Base-by-base conservation (phyloP, 30 jellyfish, hydroid and myxozoan species). In the Cassiopea andromeda region DNA sequence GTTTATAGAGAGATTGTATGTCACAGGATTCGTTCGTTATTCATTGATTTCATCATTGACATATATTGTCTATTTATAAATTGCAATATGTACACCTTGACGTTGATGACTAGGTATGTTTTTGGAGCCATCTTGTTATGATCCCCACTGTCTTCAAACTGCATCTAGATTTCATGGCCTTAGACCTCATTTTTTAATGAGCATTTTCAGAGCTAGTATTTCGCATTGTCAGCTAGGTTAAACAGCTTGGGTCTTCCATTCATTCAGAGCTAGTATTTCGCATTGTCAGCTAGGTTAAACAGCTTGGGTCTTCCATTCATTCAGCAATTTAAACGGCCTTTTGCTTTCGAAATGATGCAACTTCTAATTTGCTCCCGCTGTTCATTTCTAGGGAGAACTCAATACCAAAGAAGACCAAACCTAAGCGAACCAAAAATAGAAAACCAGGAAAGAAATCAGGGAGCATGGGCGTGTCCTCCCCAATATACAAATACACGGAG, bases 401-500 rank as follows among this genome's bases (percentile, higher is more conserved):
- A 66, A 73, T 84, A 43, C 69, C 84, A 69, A 78, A 83, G 91
- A 83, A 47, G 77, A 73, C 91, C 60, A 73, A 60, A 48, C 46
- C 27, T 77, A 77, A 77, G 67, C 73, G 73, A 68, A 60, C 77
- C 9, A 54, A 70, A 71, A 47, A 48, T 18, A 19, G 49, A 71
- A 83, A 60, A 68, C 13, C 18, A 43, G 45, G 43, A 46, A 80
- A 50, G 43, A 19, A 14, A 8, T 64, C 91, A 70, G 82, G 54
- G 82, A 43, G 82, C 81, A 48, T 77, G 77, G 57, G 75, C 59
- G 48, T 86, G 60, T 60, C 94, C 18, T 87, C 90, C 74, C 94
- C 94, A 2, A 87, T 87, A 79, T 87, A 87, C 94, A 87, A 87
- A 69, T 87, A 87, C 71, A 87, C 94, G 2, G 94, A 87, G 57